Evolutionary conservation across 2,113 vertebrate genomes (phyloP).

Genomic region (Cepphus grylle): DNA sequence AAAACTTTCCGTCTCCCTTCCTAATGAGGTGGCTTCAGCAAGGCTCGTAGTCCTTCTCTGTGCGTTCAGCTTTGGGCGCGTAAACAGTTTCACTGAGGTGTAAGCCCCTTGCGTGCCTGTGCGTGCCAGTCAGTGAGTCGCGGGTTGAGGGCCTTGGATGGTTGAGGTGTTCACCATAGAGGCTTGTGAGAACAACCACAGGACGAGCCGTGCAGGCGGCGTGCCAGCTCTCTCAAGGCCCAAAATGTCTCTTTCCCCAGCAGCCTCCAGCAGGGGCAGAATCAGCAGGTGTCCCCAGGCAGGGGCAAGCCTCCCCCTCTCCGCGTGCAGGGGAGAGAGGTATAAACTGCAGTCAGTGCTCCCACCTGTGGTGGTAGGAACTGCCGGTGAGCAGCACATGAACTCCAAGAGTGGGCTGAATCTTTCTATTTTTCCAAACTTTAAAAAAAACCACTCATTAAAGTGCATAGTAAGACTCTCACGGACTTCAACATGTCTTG

Average conservation of each 20-base stretch:
- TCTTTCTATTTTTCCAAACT: not conserved
- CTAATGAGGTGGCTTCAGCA: not conserved
- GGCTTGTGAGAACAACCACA: not conserved
- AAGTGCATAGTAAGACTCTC: not conserved
- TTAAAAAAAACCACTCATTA: not conserved
- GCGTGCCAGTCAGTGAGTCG: rapidly evolving
- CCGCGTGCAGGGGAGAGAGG: rapidly evolving
- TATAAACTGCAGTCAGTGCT: not conserved
- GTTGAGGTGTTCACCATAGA: not conserved
- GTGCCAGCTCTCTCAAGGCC: not conserved
- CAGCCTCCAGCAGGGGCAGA: not conserved
- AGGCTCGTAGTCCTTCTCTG: not conserved
- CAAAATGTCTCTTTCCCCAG: not conserved
- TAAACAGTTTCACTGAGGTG: not conserved
- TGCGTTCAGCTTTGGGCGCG: not conserved
- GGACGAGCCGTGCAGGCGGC: not conserved
- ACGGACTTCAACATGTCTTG: not conserved
- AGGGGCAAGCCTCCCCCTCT: not conserved
- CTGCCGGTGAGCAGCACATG: rapidly evolving
- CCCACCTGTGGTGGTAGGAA: not conserved
- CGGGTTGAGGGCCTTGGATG: not conserved
- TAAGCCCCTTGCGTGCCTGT: rapidly evolving
- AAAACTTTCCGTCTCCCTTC: rapidly evolving
- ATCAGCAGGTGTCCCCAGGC: not conserved
- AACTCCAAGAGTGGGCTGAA: not conserved